Percentiles rank a stretch among this genome's conserved stretches.
Conservation (phyloP, 2,113 vertebrate species). For the Cebidichthys violaceus region DNA sequence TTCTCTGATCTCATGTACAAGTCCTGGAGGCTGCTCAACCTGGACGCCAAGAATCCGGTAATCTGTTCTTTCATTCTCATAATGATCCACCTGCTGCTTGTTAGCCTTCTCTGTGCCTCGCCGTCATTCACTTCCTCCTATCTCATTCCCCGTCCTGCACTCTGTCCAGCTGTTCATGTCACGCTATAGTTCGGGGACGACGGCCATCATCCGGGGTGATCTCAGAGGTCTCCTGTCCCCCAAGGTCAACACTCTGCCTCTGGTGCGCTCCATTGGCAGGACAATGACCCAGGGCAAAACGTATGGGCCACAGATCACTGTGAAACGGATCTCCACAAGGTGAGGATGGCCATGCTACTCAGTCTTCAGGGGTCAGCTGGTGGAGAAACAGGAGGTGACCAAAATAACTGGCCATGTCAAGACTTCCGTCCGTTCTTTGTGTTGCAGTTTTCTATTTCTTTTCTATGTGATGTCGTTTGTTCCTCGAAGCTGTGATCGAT, state of each 20-base stretch:
- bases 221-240: slow-evolving; percentile 86
- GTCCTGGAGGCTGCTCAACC: slow-evolving; percentile 86
- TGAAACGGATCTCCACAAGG: slow-evolving; percentile 87
- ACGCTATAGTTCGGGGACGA: slow-evolving; percentile 83
- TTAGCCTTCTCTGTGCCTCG: background rate
- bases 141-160: background rate
- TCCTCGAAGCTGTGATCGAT: background rate
- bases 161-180: slow-evolving; percentile 78
- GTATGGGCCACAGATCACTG: slow-evolving; percentile 87
- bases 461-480: background rate
- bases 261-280: slow-evolving; percentile 84
- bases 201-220: slow-evolving; percentile 84
- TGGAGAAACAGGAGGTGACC: background rate
- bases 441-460: background rate
- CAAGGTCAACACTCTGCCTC: slow-evolving; percentile 86
- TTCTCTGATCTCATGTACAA: slow-evolving; percentile 89
- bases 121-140: background rate
- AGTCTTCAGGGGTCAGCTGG: slow-evolving; percentile 8
- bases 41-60: slow-evolving; percentile 81
- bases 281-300: slow-evolving; percentile 89
- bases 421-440: background rate
- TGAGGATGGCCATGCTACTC: slow-evolving; percentile 45
- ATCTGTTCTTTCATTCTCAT: background rate
- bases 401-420: slow-evolving; percentile 7
- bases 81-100: background rate